Evolutionary conservation across 2,888 invertebrate species (phyloP), one percentile per base, ranked within the genome.

Genomic region (Glyphotaelius pellucidus): DNA sequence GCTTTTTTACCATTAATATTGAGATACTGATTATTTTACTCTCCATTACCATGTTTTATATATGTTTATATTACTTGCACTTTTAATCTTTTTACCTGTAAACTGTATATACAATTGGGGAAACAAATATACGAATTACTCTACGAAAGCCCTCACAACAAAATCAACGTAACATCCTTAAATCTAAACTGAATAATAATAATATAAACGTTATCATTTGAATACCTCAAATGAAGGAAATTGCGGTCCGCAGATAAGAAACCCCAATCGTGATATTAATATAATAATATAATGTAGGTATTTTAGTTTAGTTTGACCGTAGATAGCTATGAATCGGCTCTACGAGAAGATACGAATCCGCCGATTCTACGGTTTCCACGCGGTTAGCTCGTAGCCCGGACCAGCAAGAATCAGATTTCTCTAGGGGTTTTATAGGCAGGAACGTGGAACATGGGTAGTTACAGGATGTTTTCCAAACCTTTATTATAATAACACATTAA

Each of bases 371-470:
- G 30, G 42, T 47, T 86, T 86, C 42, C 86, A 42, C 30, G 47
- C 19, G 86, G 86, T 25, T 86, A 30, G 86, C n/a, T 85, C n/a
- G n/a, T 30, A 67, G 25, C 25, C 25, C n/a, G 7, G n/a, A 9
- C 67, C 67, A 9, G 67, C 85, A 38, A n/a, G 35, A 85, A 25
- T 86, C n/a, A 30, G 42, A 86, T 86, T 42, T 86, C 86, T 42
- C 86, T 9, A 42, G 83, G 35, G 83, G 83, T 32, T 32, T 83
- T 35, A 83, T 35, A 83, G 67, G 67, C 52, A 67, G 25, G 7
- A 67, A 67, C 67, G 9, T n/a, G 7, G 7, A 67, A 67, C 9
- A n/a, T 2, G 25, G 9, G 25, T 9, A 25, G 25, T 5, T 67
- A 67, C n/a, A 67, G 67, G 25, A 9, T 67, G 67, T 67, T 25